Evolutionary conservation across 2,797 vertebrate species (phyloP).

Genomic region (Myripristis murdjan): DNA sequence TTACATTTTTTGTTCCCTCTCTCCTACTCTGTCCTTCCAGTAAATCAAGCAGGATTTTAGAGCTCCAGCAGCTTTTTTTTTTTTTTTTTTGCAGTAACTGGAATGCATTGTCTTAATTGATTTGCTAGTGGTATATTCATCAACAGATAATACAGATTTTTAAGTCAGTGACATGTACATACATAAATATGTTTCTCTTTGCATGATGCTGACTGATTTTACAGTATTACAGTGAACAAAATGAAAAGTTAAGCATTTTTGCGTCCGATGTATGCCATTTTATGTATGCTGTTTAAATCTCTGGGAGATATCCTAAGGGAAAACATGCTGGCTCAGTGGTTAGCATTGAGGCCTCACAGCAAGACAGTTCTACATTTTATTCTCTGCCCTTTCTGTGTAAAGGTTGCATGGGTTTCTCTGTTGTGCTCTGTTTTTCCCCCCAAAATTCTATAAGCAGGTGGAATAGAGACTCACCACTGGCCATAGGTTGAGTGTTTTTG

Average conservation of each 20-base stretch:
- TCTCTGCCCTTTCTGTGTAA: conserved; percentile 11
- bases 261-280: not conserved
- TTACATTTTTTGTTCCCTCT: not conserved
- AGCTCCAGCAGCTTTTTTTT: too few relatives aligned
- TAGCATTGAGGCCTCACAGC: too few relatives aligned
- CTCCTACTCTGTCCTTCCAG: not conserved
- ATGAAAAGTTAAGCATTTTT: not conserved
- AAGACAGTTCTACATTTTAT: too few relatives aligned
- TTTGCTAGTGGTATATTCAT: not conserved
- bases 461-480: conserved; percentile 51
- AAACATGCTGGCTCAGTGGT: too few relatives aligned
- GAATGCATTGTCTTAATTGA: too few relatives aligned
- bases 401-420: conserved; percentile 2
- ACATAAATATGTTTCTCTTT: too few relatives aligned
- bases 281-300: not conserved
- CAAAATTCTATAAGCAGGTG: conserved; percentile 53
- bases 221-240: not conserved
- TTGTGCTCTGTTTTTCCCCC: conserved; percentile 23
- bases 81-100: too few relatives aligned
- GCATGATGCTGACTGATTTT: too few relatives aligned
- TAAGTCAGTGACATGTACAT: not conserved
- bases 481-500: conserved; percentile 34
- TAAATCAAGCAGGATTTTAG: not conserved
- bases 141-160: not conserved
- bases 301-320: too few relatives aligned